Evolutionary conservation across 2,797 vertebrate species (phyloP), one percentile per base, ranked within the genome.

Genomic region (Odontamblyopus lacepedii): DNA sequence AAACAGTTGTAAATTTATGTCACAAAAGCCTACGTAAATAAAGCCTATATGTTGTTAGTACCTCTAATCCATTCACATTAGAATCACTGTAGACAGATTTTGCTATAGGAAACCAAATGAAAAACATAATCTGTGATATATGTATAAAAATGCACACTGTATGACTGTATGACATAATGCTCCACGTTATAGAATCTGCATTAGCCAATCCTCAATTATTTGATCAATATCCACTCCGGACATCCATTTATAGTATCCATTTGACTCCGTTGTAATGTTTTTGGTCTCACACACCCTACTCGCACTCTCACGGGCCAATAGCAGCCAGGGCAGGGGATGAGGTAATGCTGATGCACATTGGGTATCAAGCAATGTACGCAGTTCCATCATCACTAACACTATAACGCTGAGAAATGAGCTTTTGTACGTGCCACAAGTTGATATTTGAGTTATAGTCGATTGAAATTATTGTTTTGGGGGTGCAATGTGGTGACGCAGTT

Each of bases 281-380:
- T 48, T 75, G 53, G 48, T 44, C 69, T 71, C 78, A 57, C 35
- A 55, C 74, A 75, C 65, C 76, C 72, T 69, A 78, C 60, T 74
- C 77, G 6, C 81, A 55, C 73, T 76, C 68, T 71, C 63, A 77
- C 50, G 85, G 74, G 72, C 83, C 75, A 78, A 72, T 78, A 72
- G 75, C 75, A 11, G 30, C 65, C 75, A 81, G 79, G 83, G 71
- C 78, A 88, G 78, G 73, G 87, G 84, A 88, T 90, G 88, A 92
- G 88, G 90, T 90, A 88, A 89, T 91, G 87, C 83, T 83, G 73
- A 81, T 87, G 84, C 73, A 15, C 83, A 77, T 63, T 72, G 80
- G 79, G 79, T 83, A 74, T 85, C 72, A 83, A 86, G 82, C 72
- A 48, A 6, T 48, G 48, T 23, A 48, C 63, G n/a, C 63, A 44